phyloP scores from a whole-genome alignment of 2,888 invertebrate genomes.

The Notocelia uddmanniana region DNA sequence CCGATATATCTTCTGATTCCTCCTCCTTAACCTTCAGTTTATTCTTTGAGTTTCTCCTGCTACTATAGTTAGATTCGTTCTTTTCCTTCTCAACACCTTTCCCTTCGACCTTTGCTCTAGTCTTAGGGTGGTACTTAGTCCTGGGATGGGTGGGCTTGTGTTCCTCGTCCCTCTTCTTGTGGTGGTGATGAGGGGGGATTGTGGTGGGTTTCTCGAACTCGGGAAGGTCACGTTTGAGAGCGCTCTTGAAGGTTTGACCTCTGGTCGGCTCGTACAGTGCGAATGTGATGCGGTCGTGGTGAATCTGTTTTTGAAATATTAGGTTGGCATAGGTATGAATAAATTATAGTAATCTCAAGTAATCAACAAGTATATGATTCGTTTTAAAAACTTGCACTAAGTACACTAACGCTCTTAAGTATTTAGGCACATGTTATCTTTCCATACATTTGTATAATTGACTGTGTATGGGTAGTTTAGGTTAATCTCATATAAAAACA shows the following conservation, averaged over 20 bases:
- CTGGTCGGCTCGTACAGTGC: conserved; percentile 77
- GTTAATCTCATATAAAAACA: no score
- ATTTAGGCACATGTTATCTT: no score
- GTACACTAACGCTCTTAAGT: no score
- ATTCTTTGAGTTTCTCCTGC: conserved; percentile 63
- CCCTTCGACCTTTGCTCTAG: conserved; percentile 65
- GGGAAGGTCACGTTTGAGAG: conserved; percentile 68
- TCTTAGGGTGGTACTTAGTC: conserved; percentile 59
- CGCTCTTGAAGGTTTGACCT: conserved; percentile 80
- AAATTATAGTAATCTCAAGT: no score
- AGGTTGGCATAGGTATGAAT: no score
- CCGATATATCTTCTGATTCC: conserved; percentile 74
- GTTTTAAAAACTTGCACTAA: no score
- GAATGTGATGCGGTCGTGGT: conserved; percentile 79
- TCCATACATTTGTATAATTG: no score
- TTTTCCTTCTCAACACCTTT: conserved; percentile 71
- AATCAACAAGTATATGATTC: no score
- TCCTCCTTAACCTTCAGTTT: conserved; percentile 75
- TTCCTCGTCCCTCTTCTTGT: conserved; percentile 63
- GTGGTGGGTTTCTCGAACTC: conserved; percentile 59
- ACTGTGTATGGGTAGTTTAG: no score
- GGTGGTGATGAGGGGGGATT: conserved; percentile 53
- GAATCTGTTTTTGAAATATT: conserved; percentile 62
- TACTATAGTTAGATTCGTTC: conserved; percentile 66
- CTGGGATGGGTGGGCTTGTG: conserved; percentile 48